Base-by-base conservation (phyloP, 1,140 invertebrate species). In the Holcopasites calliopsidis region DNA sequence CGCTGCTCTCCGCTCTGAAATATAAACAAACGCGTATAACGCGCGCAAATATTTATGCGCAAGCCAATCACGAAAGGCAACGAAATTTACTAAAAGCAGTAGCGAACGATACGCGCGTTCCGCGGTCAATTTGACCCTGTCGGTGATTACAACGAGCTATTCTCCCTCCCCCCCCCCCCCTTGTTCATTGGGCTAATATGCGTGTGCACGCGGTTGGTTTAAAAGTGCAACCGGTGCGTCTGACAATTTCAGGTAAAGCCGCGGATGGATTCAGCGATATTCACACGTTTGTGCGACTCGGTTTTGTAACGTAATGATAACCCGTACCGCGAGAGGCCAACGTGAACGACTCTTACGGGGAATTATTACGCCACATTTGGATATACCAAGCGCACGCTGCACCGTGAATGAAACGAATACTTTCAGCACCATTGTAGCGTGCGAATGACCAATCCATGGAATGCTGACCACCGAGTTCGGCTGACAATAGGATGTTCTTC, bases 41-140 rank as follows among this genome's bases (percentile, higher is more conserved):
- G 64, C 75, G 50, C 62, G 64, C 81, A 86, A 85, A 86, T 86
- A 86, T 85, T 85, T 83, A 72, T 74, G 58, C 68, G 76, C 40
- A 69, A 55, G 42, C 66, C 73, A 77, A 72, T 82, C 61, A 80
- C 70, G 54, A 40, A 44, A 18, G 70, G 75, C 47, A 42, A 50
- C 73, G 75, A 79, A 75, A 79, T 80, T 73, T 58, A 79, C 73
- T 65, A 68, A 80, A 76, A 76, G 65, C 60, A 70, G 65, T 40
- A 21, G 58, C 62, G 58, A 1, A 76, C 28, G 60, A 62, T 47
- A 42, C 68, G 23, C 31, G 57, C 35, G 58, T 42, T 38, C 55
- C 60, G 79, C 42, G 68, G 57, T 66, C 73, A 62, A 76, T 80
- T 80, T 77, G 68, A 38, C 18, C n/a, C n/a, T 10, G 33, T 7